A percentile compares a stretch with the other conserved stretches of the same genome.
phyloP scores from a whole-genome alignment of 2,888 invertebrate genomes.

The Gymnocheta viridis region DNA sequence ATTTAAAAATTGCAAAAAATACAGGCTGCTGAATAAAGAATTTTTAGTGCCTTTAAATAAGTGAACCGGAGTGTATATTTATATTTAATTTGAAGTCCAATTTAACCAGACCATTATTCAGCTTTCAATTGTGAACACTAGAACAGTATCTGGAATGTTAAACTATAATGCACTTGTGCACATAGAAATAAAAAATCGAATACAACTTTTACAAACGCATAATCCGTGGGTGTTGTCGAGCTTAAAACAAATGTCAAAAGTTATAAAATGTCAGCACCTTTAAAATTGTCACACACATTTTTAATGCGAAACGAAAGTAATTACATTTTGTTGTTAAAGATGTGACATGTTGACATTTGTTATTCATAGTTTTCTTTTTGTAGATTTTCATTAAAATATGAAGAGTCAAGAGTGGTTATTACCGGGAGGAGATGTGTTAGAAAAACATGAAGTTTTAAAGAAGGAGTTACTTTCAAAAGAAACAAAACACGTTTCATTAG shows the following conservation, averaged over 20 bases:
- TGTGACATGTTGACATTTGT: not conserved
- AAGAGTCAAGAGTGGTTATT: not conserved
- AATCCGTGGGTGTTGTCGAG: slow-evolving; percentile 20
- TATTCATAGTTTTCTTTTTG: not conserved
- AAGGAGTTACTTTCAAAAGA: not conserved
- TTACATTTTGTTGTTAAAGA: not conserved
- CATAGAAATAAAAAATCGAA: not conserved
- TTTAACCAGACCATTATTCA: not conserved
- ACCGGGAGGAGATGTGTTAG: not conserved
- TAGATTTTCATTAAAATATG: not conserved
- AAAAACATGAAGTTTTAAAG: not conserved
- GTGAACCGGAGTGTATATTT: too few species aligned
- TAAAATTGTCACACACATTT: slow-evolving; percentile 27
- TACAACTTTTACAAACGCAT: not conserved
- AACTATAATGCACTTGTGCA: not conserved
- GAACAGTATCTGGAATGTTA: not conserved
- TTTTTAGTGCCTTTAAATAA: too few species aligned
- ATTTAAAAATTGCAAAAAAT: too few species aligned
- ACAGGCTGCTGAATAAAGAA: too few species aligned
- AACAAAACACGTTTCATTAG: not conserved
- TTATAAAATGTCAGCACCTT: slow-evolving; percentile 53
- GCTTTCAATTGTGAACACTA: not conserved
- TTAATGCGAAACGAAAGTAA: slow-evolving; percentile 24
- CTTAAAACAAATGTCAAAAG: slow-evolving; percentile 51
- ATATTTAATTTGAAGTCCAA: not conserved